Percentiles rank a stretch among this genome's conserved stretches.
These are phyloP conservation scores for Baronia brevicornis DNA, from an alignment of 2,888 invertebrate genomes.

Conservation along the genomic window DNA sequence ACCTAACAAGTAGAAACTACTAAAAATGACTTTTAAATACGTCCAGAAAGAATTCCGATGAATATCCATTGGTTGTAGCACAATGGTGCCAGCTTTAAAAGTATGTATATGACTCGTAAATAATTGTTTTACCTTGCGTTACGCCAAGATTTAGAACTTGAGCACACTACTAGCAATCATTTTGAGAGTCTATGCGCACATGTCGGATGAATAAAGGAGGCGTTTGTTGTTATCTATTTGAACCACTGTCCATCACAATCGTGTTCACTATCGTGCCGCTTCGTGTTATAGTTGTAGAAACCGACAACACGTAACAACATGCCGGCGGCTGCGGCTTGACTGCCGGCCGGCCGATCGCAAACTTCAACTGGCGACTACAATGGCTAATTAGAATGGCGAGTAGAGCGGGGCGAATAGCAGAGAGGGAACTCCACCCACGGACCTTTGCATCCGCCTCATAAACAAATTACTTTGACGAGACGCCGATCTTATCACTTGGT, in stretches of 20 bases:
- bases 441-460: slow-evolving; percentile 68
- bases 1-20: too few species aligned
- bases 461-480: slow-evolving; percentile 50
- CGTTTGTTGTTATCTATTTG: slow-evolving; percentile 46
- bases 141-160: slow-evolving; percentile 47
- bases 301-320: slow-evolving; percentile 41
- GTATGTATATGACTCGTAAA: slow-evolving; percentile 53
- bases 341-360: slow-evolving; percentile 62
- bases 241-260: slow-evolving; percentile 54
- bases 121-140: slow-evolving; percentile 67
- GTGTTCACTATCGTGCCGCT: slow-evolving; percentile 47
- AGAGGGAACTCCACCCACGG: slow-evolving; percentile 61
- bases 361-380: slow-evolving; percentile 66
- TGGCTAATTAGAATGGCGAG: slow-evolving; percentile 74
- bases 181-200: slow-evolving; percentile 39
- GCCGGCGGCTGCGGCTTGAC: slow-evolving; percentile 54
- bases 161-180: slow-evolving; percentile 37
- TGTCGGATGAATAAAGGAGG: slow-evolving; percentile 37
- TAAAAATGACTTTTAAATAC: slow-evolving; percentile 18
- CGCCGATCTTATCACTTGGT: slow-evolving; percentile 44
- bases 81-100: slow-evolving; percentile 55
- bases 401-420: slow-evolving; percentile 38
- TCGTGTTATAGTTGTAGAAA: slow-evolving; percentile 18
- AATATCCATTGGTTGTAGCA: slow-evolving; percentile 22
- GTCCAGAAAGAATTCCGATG: slow-evolving; percentile 21